A percentile compares a stretch with the other conserved stretches of the same genome.
Evolutionary conservation across 2,113 vertebrate species (phyloP).

Genomic region (Rhegmatorhina hoffmannsi): DNA sequence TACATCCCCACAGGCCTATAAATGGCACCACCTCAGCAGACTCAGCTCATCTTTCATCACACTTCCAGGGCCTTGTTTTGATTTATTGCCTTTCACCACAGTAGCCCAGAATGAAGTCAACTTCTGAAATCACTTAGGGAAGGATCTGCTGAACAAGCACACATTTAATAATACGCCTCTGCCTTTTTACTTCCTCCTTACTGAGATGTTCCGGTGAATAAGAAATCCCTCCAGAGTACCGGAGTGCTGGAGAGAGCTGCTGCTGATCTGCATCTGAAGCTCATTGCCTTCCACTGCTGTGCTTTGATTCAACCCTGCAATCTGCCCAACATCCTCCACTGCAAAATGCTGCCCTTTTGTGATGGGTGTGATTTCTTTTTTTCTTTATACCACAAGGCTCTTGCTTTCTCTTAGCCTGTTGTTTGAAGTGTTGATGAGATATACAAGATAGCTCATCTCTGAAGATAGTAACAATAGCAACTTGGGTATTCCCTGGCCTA

Average conservation of each 20-base stretch:
- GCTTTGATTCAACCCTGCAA: background rate
- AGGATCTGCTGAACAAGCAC: slow-evolving; percentile 65
- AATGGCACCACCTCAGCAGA: slow-evolving; percentile 54
- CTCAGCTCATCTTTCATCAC: slow-evolving; percentile 33
- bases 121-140: slow-evolving; percentile 48
- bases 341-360: slow-evolving; percentile 19
- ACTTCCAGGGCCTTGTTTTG: slow-evolving; percentile 13
- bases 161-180: slow-evolving; percentile 36
- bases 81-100: slow-evolving; percentile 50
- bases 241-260: background rate
- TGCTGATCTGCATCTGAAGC: slow-evolving; percentile 30
- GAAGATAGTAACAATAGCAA: background rate
- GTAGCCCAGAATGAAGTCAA: slow-evolving; percentile 45
- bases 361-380: background rate
- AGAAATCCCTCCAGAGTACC: background rate
- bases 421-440: background rate
- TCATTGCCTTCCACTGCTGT: slow-evolving; percentile 23
- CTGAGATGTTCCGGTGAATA: background rate
- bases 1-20: slow-evolving; percentile 18
- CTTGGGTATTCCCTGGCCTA: background rate
- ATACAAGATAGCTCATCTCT: fast-evolving
- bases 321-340: background rate
- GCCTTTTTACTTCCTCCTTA: background rate
- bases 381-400: slow-evolving; percentile 26
- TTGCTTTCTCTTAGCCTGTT: background rate